Percentiles rank a stretch among this genome's conserved stretches.
phyloP scores from a whole-genome alignment of 2,797 vertebrate genomes.

The Aldrovandia affinis region DNA sequence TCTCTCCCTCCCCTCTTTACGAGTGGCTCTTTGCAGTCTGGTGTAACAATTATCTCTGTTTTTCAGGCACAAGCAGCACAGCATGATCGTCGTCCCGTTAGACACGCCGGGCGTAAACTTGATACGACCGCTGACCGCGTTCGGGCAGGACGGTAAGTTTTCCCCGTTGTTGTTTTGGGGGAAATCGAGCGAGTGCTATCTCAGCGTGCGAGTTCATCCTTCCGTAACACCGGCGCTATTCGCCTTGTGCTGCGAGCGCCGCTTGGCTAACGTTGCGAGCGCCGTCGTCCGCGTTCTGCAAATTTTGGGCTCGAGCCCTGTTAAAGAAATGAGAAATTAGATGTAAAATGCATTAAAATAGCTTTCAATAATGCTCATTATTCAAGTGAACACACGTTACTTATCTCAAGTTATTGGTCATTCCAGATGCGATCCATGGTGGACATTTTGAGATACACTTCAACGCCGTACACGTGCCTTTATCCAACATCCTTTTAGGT shows the following conservation, averaged over 20 bases:
- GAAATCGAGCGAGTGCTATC: neutral
- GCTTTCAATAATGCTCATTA: neutral
- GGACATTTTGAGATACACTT: slow-evolving; percentile 95
- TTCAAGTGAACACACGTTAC: neutral
- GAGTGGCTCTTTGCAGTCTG: slow-evolving; percentile 15
- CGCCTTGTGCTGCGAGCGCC: neutral
- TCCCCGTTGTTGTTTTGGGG: neutral
- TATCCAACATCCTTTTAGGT: slow-evolving; percentile 88
- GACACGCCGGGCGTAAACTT: slow-evolving; percentile 80
- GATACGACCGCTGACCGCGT: slow-evolving; percentile 85
- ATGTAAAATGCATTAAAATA: neutral
- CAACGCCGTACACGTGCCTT: slow-evolving; percentile 81
- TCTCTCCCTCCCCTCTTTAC: slow-evolving; percentile 2
- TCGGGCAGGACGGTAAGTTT: slow-evolving; percentile 85
- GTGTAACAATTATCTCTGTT: slow-evolving; percentile 32
- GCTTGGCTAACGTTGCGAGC: neutral
- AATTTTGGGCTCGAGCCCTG: neutral
- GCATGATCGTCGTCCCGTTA: slow-evolving; percentile 89
- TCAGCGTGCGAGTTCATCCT: slow-evolving; percentile 18
- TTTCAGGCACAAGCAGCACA: slow-evolving; percentile 83
- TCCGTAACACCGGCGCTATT: neutral
- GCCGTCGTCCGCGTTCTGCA: neutral
- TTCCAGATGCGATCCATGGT: slow-evolving; percentile 86
- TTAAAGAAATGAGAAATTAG: neutral
- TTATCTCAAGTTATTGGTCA: neutral